Evolutionary conservation across 2,888 invertebrate species (phyloP), one percentile per base, ranked within the genome.

Genomic region (Atrina japonica): DNA sequence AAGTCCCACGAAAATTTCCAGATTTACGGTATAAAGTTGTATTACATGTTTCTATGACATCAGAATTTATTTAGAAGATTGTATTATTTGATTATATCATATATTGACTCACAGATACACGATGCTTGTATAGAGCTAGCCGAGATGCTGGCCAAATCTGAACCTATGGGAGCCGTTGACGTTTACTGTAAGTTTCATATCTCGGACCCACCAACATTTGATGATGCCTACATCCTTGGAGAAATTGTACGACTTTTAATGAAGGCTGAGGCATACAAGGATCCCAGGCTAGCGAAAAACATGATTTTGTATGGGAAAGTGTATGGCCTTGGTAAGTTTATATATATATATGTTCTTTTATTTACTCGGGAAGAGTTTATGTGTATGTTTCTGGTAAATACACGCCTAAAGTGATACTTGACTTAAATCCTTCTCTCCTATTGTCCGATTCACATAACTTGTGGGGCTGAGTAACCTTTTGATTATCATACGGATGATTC

Each of bases 211-310:
- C 88, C 87, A 7, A 79, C 84, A 1, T 90, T 90, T 80, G 89
- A 90, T 73, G 90, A 90, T 81, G 90, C 89, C 11, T 90, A 84
- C 77, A 90, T 90, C 41, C 87, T 88, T 73, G 89, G 88, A 25
- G 90, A 90, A 65, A 88, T 90, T 59, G 86, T 89, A 0, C 76
- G 87, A 14, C 76, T 90, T 27, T 75, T 90, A 66, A 88, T 90
- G 80, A 89, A 90, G 73, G 77, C 78, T 11, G 88, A 90, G 76
- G 86, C 88, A 70, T 90, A 80, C 81, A 89, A 90, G 68, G 89
- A 90, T 73, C 80, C 85, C 2, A 77, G 88, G 55, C 81, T 90
- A 25, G 83, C 72, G 25, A 82, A 83, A 16, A 87, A 87, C 68
- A 86, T 90, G 86, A 89, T 89, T 53, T 76, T 83, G 5, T 84